phyloP scores from a whole-genome alignment of 2,888 invertebrate genomes.

The Caenorhabditis sp. region DNA sequence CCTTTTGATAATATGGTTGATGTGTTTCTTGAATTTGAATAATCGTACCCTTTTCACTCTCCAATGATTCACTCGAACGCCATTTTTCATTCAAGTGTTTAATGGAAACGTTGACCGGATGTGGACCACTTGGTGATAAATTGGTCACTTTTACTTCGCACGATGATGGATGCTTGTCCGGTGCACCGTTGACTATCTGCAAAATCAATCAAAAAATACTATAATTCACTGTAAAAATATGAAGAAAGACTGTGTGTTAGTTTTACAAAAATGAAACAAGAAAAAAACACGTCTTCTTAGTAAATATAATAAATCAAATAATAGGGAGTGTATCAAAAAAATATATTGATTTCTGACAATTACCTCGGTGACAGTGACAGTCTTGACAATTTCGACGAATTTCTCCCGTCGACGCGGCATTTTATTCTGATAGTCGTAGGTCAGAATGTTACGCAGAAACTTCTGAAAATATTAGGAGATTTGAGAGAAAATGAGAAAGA shows the following conservation, averaged over 20 bases:
- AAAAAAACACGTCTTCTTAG: too few species aligned
- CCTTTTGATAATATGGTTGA: conserved; percentile 7
- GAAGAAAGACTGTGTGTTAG: too few species aligned
- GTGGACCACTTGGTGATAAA: conserved; percentile 31
- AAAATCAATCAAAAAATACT: not conserved
- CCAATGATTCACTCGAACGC: conserved; percentile 10
- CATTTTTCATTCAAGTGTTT: conserved; percentile 13
- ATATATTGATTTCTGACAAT: not conserved
- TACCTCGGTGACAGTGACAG: conserved; percentile 53
- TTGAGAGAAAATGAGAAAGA: too few species aligned
- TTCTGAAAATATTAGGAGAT: conserved; percentile 22
- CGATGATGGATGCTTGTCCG: conserved; percentile 39
- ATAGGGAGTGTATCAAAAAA: not conserved
- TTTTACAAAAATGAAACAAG: too few species aligned
- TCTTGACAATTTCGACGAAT: conserved; percentile 50
- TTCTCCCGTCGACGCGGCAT: conserved; percentile 50
- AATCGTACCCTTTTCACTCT: conserved; percentile 29
- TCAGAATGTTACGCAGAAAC: conserved; percentile 43
- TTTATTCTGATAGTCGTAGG: conserved; percentile 41
- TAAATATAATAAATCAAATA: too few species aligned
- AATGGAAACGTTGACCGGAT: conserved; percentile 42
- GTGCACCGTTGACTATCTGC: conserved; percentile 39
- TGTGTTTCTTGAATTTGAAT: conserved; percentile 35
- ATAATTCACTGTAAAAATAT: too few species aligned
- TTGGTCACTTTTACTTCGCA: conserved; percentile 44